Percentiles rank a stretch among this genome's conserved stretches.
Evolutionary conservation across 23 tunicate genomes (phyloP).

Genomic region (Diplosoma virens): DNA sequence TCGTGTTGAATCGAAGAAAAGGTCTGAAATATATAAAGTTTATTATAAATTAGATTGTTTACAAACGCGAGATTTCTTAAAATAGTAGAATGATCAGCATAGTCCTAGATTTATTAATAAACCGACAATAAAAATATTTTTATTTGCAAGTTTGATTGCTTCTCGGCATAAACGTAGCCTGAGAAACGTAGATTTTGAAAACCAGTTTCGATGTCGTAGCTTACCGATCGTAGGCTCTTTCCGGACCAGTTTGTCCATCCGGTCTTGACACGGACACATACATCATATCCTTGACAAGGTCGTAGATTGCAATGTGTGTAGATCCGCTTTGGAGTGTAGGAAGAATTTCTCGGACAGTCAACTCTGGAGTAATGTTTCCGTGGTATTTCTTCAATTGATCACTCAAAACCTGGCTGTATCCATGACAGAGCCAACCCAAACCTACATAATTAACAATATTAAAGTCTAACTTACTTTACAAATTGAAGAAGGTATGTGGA

Average conservation of each 20-base stretch:
- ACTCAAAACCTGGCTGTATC: slow-evolving; percentile 57
- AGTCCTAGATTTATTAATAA: too few relatives aligned
- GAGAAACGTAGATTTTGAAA: too few relatives aligned
- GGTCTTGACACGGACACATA: slow-evolving; percentile 70
- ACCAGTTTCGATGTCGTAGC: too few relatives aligned
- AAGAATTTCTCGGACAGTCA: slow-evolving; percentile 56
- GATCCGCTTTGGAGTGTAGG: slow-evolving; percentile 70
- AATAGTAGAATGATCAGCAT: too few relatives aligned
- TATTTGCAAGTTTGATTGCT: too few relatives aligned
- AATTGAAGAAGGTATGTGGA: neutral
- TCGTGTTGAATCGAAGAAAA: slow-evolving; percentile 11
- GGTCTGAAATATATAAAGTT: slow-evolving; percentile 3
- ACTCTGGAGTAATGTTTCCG: slow-evolving; percentile 80
- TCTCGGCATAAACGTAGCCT: too few relatives aligned
- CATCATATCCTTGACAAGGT: slow-evolving; percentile 63
- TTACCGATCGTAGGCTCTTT: slow-evolving; percentile 74
- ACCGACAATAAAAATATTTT: too few relatives aligned
- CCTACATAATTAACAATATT: slow-evolving; percentile 52
- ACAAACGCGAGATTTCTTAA: too few relatives aligned
- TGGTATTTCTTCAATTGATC: slow-evolving; percentile 62
- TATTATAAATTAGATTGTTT: too few relatives aligned
- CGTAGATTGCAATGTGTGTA: slow-evolving; percentile 88
- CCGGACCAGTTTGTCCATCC: slow-evolving; percentile 63
- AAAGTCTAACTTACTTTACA: neutral
- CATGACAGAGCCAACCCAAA: slow-evolving; percentile 97